A percentile compares a stretch with the other conserved stretches of the same genome.
Conservation (phyloP, 2,113 vertebrate species). For the Crotalus viridis region DNA sequence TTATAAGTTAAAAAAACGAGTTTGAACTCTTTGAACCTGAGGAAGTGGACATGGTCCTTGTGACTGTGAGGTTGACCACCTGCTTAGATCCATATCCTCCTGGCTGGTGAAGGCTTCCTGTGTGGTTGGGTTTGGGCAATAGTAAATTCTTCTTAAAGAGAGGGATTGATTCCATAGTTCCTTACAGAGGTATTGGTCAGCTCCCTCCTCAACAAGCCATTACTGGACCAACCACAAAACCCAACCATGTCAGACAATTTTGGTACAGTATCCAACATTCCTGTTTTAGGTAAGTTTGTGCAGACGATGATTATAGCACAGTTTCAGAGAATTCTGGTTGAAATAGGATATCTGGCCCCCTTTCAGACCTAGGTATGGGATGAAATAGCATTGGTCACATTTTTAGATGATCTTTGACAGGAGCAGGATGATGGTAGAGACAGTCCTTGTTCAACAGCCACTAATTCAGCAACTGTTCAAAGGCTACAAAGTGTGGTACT, state of each 20-base stretch:
- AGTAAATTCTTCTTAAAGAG: background rate
- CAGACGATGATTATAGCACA: background rate
- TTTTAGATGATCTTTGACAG: background rate
- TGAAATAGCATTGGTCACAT: background rate
- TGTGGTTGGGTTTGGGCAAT: background rate
- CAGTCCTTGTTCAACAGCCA: background rate
- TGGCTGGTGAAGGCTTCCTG: background rate
- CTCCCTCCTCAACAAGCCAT: background rate
- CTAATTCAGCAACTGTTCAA: background rate
- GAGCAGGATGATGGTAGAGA: background rate
- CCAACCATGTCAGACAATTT: background rate
- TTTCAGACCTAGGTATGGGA: background rate
- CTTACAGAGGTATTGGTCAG: background rate
- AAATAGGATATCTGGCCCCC: background rate
- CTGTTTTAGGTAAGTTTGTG: background rate
- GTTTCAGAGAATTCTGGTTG: background rate
- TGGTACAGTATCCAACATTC: background rate
- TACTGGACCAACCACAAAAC: background rate
- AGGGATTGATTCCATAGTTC: background rate
- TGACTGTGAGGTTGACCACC: background rate
- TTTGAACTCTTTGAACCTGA: background rate
- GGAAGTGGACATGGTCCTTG: background rate
- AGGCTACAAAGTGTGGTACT: background rate
- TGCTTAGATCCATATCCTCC: background rate
- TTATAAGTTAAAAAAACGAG: background rate